Evolutionary conservation across 2,797 vertebrate genomes (phyloP), one percentile per base, ranked within the genome.

Genomic region (Dryobates pubescens): DNA sequence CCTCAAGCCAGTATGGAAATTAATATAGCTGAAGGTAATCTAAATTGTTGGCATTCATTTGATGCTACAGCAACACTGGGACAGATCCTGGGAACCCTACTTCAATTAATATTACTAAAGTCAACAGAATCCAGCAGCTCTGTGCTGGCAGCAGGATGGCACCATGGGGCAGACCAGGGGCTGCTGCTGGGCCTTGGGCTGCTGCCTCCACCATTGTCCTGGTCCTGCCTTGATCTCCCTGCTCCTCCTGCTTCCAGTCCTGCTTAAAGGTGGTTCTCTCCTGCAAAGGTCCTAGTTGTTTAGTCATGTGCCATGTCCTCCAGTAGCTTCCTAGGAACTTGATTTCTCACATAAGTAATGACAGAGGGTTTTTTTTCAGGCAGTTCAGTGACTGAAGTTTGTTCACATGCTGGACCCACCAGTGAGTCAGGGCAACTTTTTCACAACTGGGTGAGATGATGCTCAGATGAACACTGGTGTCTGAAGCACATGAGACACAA

Each of bases 31-130:
- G 80, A 85, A 76, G 82, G 76, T 88, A 89, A 89, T 89, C 80
- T 82, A 89, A 92, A 93, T 81, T 86, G 79, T 57, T 95, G 87
- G 76, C 82, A 88, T 95, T 88, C 73, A 88, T 89, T 95, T 94
- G 89, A 83, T 89, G 67, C 76, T 94, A 86, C 76, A 76, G 87
- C 58, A 95, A 86, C 30, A n/a, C 34, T 78, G 79, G 80, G 91
- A 92, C 70, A 51, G 89, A 65, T 87, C 79, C 89, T 92, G 82
- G 86, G 67, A 93, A 81, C 43, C 3, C 43, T 57, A n/a, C 53
- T 89, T 89, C 73, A 86, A 64, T 92, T 90, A 62, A 63, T 67
- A 78, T 86, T 89, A 67, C 67, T 75, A 89, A 92, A 91, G 57
- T 93, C 82, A 95, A 89, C 67, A 89, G 20, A 72, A 80, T 53